Percentiles rank a stretch among this genome's conserved stretches.
Conservation (phyloP, 2,888 invertebrate species). For the Mycogona germanica region DNA sequence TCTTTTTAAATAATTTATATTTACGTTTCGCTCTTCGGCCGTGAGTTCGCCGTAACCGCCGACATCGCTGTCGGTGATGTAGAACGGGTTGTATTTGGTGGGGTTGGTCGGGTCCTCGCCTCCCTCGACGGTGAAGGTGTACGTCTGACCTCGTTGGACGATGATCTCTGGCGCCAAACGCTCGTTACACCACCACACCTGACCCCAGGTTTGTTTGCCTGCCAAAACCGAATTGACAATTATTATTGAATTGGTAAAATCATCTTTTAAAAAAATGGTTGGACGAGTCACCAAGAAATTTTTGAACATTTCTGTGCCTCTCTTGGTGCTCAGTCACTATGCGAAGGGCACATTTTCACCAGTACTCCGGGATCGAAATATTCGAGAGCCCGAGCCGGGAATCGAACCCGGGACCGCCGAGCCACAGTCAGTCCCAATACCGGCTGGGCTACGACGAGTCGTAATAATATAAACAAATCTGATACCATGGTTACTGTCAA, state of each 20-base stretch:
- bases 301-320: no score
- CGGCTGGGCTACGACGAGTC: no score
- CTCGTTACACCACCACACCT: conserved; percentile 34
- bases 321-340: no score
- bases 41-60: conserved; percentile 75
- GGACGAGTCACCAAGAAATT: neutral
- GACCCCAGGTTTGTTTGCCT: conserved; percentile 33
- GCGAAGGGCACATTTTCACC: no score
- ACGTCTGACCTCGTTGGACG: conserved; percentile 31
- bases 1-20: conserved; percentile 5
- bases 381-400: no score
- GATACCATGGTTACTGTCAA: no score
- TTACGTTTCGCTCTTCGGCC: conserved; percentile 44
- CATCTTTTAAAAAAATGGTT: conserved; percentile 1
- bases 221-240: no score
- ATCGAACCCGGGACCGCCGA: no score
- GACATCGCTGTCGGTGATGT: conserved; percentile 73
- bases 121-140: conserved; percentile 32
- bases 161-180: conserved; percentile 33
- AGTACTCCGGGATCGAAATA: no score
- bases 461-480: no score
- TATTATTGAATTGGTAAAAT: neutral
- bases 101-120: conserved; percentile 59
- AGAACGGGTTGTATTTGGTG: conserved; percentile 80
- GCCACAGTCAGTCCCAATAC: no score